Base-by-base conservation (phyloP, 2,888 invertebrate species). In the Saturnia japonica region DNA sequence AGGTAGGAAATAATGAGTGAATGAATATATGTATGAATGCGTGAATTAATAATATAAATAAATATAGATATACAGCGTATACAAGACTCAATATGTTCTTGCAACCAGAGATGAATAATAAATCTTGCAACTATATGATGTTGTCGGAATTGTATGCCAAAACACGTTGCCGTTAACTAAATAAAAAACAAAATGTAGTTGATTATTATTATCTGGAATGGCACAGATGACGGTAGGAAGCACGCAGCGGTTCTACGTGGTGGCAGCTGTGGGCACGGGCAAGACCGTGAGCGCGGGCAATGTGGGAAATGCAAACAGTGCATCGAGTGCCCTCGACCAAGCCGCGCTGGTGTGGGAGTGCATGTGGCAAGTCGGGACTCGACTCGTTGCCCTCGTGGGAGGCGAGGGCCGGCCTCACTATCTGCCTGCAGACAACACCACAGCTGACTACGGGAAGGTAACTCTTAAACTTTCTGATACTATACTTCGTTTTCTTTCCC, bases 331-430 rank as follows among this genome's bases (percentile, higher is more conserved):
- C 73, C 74, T 76, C 94, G 76, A 79, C 70, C 75, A 77, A 66
- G 80, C 81, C 62, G 89, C 89, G 68, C 95, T 95, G 81, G 96
- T 98, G 88, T 99, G 98, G 98, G 97, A 97, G 90, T 96, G 97
- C 93, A 96, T 97, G 69, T 98, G 98, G 98, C 98, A 98, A 90
- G 96, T 97, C 68, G 97, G 97, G 83, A 97, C 97, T 14, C 95
- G 96, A 80, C 94, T 99, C 70, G 93, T 99, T 74, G 97, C 97
- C 60, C 96, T 97, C 85, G 90, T 98, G 68, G 96, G 96, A 2
- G 96, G 96, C 74, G 82, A 87, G 1, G 85, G 88, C 1, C 75
- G 80, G 90, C 95, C 95, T 67, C 94, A 94, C 80, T 96, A 96
- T 82, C 94, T 96, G 80, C 96, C 89, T 14, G 95, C 92, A 9